Evolutionary conservation across 2,888 invertebrate species (phyloP), one percentile per base, ranked within the genome.

Genomic region (Arrhopalites spinosus): DNA sequence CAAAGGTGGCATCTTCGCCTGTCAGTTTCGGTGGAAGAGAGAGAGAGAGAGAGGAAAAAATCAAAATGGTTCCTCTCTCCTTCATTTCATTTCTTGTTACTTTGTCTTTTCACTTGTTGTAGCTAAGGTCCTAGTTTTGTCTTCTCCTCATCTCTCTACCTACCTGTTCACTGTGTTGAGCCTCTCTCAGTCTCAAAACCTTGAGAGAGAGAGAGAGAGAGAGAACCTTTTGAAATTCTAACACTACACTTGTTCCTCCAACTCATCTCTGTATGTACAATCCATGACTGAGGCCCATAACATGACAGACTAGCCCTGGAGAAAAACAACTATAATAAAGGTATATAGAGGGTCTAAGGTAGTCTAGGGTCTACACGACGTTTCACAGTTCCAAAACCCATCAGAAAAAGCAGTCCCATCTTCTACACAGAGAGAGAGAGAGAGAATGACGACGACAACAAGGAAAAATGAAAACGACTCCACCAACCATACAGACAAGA

Each of bases 201-300:
- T 59, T 25, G 59, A 59, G 53, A 53, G n/a, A n/a, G n/a, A n/a
- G n/a, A n/a, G n/a, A n/a, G n/a, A n/a, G 47, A 47, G 47, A 56
- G 59, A 59, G 59, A 59, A 27, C 59, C 59, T 59, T 59, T 59
- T 25, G 59, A 59, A 59, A 59, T 59, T 25, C 59, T 59, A 59
- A 59, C 59, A 59, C 20, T 50, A 50, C 15, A 50, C 59, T 59
- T 25, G 11, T 25, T 15, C 13, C 59, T 59, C 53, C 23, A 20
- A 20, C 53, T n/a, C 25, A 1, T 25, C 59, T 53, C 53, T n/a
- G 3, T 53, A 59, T 27, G 15, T 53, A 11, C 1, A n/a, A 53
- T n/a, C n/a, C n/a, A n/a, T n/a, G n/a, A n/a, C n/a, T n/a, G n/a
- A n/a, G n/a, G n/a, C n/a, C n/a, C n/a, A n/a, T n/a, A n/a, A n/a